Conservation (phyloP, 2,113 vertebrate species). For the Plestiodon gilberti region DNA sequence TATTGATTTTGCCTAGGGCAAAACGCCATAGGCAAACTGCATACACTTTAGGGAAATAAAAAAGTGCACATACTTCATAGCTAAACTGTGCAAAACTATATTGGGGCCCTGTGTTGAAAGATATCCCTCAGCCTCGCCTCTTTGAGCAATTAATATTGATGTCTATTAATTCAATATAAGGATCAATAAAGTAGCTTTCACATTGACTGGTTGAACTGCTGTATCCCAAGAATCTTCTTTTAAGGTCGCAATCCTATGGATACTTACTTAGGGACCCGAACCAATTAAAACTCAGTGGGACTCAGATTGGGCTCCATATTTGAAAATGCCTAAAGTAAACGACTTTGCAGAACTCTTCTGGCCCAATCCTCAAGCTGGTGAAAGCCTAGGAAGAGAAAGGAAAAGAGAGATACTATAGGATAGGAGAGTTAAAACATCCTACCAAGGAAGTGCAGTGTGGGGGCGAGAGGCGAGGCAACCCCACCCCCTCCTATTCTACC, state of each 20-base stretch:
- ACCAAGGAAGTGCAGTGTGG: too few relatives aligned
- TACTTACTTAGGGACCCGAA: not conserved
- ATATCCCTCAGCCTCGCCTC: not conserved
- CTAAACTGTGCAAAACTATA: not conserved
- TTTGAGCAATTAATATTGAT: not conserved
- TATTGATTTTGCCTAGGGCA: not conserved
- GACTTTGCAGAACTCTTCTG: not conserved
- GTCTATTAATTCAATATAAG: not conserved
- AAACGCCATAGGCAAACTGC: not conserved
- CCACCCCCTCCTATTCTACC: too few relatives aligned
- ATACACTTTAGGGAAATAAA: constrained; percentile 3
- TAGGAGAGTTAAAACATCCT: not conserved
- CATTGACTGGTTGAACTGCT: not conserved
- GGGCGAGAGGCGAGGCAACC: too few relatives aligned
- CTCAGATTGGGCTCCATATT: not conserved
- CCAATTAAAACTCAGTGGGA: not conserved
- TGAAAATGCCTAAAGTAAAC: not conserved
- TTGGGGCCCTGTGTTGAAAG: not conserved
- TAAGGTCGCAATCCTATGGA: not conserved
- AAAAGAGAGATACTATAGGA: not conserved
- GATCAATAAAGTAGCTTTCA: not conserved
- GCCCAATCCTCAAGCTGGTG: not conserved
- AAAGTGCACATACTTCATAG: not conserved
- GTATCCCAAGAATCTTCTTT: not conserved
- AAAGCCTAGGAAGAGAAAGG: not conserved